Evolutionary conservation across 2,888 invertebrate species (phyloP).

Genomic region (Hyposoter didymator): DNA sequence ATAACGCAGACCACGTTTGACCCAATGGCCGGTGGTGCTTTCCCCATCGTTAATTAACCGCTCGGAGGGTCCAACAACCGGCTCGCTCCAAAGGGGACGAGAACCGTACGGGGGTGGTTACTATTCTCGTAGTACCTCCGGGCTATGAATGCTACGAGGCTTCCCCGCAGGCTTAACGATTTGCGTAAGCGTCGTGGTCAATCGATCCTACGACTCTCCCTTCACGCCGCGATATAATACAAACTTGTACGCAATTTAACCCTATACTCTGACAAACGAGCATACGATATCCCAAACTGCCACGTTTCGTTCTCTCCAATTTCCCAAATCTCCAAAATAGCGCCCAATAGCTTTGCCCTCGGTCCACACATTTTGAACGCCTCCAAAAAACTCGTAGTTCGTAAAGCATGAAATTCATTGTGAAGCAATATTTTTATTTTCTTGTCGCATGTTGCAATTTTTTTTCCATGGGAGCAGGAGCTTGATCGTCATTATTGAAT

Average conservation of each 20-base stretch:
- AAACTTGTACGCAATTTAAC: constrained; percentile 45
- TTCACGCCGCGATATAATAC: constrained; percentile 23
- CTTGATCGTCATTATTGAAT: neutral
- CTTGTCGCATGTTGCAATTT: neutral
- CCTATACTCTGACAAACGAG: constrained; percentile 36
- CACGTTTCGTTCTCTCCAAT: too few species aligned
- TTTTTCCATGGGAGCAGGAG: neutral
- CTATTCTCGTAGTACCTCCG: constrained; percentile 17
- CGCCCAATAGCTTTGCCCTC: too few species aligned
- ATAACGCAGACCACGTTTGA: constrained; percentile 50
- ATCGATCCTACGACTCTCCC: constrained; percentile 55
- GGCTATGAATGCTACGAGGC: constrained; percentile 4
- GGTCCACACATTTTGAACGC: too few species aligned
- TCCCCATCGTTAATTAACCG: constrained; percentile 67
- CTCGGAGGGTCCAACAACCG: constrained; percentile 42
- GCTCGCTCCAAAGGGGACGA: constrained; percentile 1
- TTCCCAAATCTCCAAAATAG: too few species aligned
- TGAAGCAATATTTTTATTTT: neutral
- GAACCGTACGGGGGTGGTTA: constrained; percentile 1
- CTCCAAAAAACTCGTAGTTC: neutral
- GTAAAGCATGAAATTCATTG: neutral
- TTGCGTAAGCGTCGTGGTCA: constrained; percentile 64
- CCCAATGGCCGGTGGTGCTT: constrained; percentile 58
- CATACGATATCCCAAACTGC: neutral
- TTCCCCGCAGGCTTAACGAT: constrained; percentile 56